Conservation (phyloP, 2,888 invertebrate genomes). For the Habroteleia sp. region DNA sequence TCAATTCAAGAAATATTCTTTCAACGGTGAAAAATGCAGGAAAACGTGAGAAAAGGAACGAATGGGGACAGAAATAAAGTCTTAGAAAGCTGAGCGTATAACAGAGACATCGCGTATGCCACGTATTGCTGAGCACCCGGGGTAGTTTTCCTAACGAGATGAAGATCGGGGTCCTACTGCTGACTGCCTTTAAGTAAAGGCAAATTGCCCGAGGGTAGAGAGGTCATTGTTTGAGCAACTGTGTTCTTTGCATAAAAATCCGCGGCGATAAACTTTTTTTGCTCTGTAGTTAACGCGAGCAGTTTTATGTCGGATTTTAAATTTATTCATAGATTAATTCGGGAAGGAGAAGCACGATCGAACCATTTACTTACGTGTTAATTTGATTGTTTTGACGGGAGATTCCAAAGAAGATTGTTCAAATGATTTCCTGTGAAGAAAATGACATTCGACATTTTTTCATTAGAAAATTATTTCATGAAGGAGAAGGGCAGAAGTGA, state of each 20-base stretch:
- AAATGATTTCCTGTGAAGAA: no score
- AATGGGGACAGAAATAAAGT: conserved; percentile 42
- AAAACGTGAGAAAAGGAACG: conserved; percentile 39
- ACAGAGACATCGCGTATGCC: conserved; percentile 48
- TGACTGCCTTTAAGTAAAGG: conserved; percentile 57
- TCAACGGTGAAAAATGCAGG: conserved; percentile 34
- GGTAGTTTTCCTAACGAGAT: conserved; percentile 62
- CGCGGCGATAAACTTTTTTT: conserved; percentile 63
- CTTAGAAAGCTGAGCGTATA: conserved; percentile 46
- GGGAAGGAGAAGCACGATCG: no score
- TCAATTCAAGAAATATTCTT: conserved; percentile 58
- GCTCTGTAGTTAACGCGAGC: conserved; percentile 51
- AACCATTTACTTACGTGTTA: no score
- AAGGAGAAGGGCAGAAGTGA: no score
- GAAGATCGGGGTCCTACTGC: conserved; percentile 44
- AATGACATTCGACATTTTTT: no score
- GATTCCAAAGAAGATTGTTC: no score
- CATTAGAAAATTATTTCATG: no score
- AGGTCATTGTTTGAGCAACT: conserved; percentile 65
- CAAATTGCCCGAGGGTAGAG: conserved; percentile 55
- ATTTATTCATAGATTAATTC: conserved; percentile 53
- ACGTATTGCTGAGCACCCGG: conserved; percentile 47
- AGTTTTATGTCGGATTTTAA: conserved; percentile 36
- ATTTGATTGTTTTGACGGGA: no score
- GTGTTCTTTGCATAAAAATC: conserved; percentile 65